phyloP scores from a whole-genome alignment of 2,113 vertebrate species.

The Entomyzon cyanotis region DNA sequence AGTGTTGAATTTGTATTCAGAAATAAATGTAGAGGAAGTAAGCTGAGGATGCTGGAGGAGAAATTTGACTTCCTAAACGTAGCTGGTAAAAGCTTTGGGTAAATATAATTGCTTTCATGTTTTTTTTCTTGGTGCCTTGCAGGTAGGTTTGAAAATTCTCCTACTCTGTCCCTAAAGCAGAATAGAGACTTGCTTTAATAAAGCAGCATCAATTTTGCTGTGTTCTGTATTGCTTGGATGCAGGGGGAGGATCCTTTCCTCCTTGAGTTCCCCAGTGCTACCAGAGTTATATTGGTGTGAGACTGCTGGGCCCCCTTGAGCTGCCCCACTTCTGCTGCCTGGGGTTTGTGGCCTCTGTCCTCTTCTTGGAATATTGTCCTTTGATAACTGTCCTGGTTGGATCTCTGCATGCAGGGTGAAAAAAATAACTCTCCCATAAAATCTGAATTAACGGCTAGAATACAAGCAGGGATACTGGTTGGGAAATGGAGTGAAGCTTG shows the following conservation, averaged over 20 bases:
- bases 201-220: neutral
- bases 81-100: constrained; percentile 30
- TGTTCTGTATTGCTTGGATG: neutral
- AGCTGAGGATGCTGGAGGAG: constrained; percentile 32
- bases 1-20: constrained; percentile 22
- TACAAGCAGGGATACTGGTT: neutral
- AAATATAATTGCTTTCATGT: constrained; percentile 14
- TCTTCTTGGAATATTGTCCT: neutral
- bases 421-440: neutral
- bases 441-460: neutral
- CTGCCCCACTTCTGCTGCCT: neutral
- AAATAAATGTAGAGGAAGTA: constrained; percentile 22
- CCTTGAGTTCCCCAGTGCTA: neutral
- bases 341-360: neutral
- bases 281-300: neutral
- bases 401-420: neutral
- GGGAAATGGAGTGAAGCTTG: neutral
- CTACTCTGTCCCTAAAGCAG: neutral
- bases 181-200: constrained; percentile 7
- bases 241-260: neutral
- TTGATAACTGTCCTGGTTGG: neutral
- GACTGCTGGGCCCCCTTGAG: neutral
- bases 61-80: constrained; percentile 25
- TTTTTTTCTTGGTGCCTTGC: constrained; percentile 33
- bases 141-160: constrained; percentile 29